Evolutionary conservation across 2,113 vertebrate genomes (phyloP).

Genomic region (Oostethus manadensis): DNA sequence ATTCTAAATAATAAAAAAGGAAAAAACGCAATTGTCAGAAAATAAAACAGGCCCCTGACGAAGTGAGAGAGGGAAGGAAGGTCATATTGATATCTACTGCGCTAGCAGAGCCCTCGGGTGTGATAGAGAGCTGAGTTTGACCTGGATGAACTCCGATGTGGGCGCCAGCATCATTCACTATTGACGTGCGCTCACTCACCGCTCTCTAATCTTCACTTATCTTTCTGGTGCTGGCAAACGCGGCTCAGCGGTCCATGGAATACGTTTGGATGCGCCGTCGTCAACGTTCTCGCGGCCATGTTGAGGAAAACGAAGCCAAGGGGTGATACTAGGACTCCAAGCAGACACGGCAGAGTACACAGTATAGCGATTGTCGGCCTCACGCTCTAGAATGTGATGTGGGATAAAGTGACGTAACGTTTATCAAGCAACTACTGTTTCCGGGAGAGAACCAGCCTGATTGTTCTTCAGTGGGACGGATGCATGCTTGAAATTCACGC

Average conservation of each 20-base stretch:
- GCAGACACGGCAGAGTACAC: not conserved
- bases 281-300: not conserved
- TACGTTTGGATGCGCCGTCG: not conserved
- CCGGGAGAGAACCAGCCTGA: slow-evolving; percentile 8
- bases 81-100: slow-evolving; percentile 37
- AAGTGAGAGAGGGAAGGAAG: slow-evolving; percentile 4
- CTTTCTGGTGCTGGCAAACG: not conserved
- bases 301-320: not conserved
- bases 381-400: slow-evolving; percentile 14
- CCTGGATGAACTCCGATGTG: slow-evolving; percentile 35
- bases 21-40: too few relatives aligned
- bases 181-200: slow-evolving; percentile 33
- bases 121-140: slow-evolving; percentile 39
- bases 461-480: slow-evolving; percentile 13
- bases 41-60: not conserved
- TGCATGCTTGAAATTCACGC: not conserved
- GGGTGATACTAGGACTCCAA: not conserved
- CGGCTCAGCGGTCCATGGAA: not conserved
- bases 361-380: slow-evolving; percentile 14
- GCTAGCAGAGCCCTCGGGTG: slow-evolving; percentile 30
- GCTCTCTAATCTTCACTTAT: slow-evolving; percentile 29
- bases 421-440: slow-evolving; percentile 20
- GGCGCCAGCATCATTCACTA: slow-evolving; percentile 49
- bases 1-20: too few relatives aligned
- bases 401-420: slow-evolving; percentile 21